Base-by-base conservation (phyloP, 2,113 vertebrate species). In the Murina feae region DNA sequence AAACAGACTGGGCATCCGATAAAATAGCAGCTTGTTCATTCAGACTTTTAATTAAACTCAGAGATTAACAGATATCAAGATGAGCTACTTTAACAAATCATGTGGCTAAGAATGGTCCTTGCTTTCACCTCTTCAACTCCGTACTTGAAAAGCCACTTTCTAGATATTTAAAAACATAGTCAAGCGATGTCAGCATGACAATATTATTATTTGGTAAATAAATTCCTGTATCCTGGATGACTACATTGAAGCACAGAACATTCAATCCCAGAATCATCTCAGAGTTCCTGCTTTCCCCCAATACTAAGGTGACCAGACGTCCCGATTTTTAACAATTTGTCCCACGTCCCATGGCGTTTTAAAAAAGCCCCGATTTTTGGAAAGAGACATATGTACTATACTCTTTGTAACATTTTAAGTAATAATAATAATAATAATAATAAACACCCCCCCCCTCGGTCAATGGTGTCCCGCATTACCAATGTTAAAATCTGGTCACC, bases 11-110 rank as follows among this genome's bases (percentile, higher is more conserved):
- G 82, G 44, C 9, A 81, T 90, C 37, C 74, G 84, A 94, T 89
- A 83, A 83, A 78, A 80, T 74, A 35, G 12, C 60, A 63, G 7
- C 37, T 72, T 92, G 30, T 84, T 89, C 51, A 35, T 68, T 89
- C n/a, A 83, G 63, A 71, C 91, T 97, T 86, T 95, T 95, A 97
- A 95, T 97, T 97, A 94, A 75, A 83, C 55, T 92, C 89, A 66
- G 5, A 93, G 51, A 96, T 97, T 39, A 69, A 78, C 35, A 89
- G 14, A 86, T 91, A 71, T 84, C 60, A 89, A 93, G 42, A 79
- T 76, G 14, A 74, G 42, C 14, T 84, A 6, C 94, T 95, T 94
- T 96, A 88, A 74, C 81, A 69, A 92, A 66, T n/a, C 25, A 3
- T 47, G 6, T 91, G 0, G 7, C 85, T 58, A 58, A 32, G 17